Percentiles rank a stretch among this genome's conserved stretches.
These are phyloP conservation scores for Ectropis grisescens DNA, from an alignment of 1,140 invertebrate species.

Conservation along the genomic window DNA sequence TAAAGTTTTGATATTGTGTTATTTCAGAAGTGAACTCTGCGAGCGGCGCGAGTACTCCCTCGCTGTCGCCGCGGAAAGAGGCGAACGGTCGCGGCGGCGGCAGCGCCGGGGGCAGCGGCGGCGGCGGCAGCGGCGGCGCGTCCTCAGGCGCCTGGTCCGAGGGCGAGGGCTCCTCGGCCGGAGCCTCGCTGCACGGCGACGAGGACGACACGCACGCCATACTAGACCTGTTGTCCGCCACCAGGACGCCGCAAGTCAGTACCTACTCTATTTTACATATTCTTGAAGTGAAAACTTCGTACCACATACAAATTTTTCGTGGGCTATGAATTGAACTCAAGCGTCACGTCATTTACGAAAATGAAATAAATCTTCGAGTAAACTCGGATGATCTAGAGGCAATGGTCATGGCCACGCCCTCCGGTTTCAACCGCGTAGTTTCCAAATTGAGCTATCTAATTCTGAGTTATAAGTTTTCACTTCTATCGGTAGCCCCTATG, in stretches of 20 bases:
- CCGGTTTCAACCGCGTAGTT: no score
- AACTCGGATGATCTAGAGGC: no score
- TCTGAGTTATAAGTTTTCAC: no score
- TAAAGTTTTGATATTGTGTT: no score
- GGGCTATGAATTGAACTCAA: no score
- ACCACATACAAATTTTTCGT: no score
- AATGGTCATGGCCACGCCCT: no score
- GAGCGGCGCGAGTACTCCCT: slow-evolving; percentile 67
- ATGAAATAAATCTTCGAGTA: no score
- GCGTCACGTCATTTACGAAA: no score
- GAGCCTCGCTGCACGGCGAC: slow-evolving; percentile 75
- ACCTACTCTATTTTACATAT: not conserved
- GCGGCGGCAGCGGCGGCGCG: slow-evolving; percentile 57
- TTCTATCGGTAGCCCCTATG: no score
- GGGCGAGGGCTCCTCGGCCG: slow-evolving; percentile 77
- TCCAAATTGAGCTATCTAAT: no score
- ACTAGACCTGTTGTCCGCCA: slow-evolving; percentile 79
- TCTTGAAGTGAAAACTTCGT: no score
- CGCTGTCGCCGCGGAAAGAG: slow-evolving; percentile 73
- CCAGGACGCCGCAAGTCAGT: slow-evolving; percentile 76
- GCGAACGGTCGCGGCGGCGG: slow-evolving; percentile 65
- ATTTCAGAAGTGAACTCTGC: slow-evolving; percentile 51
- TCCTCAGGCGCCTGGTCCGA: slow-evolving; percentile 78
- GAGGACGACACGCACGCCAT: slow-evolving; percentile 76
- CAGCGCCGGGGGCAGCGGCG: slow-evolving; percentile 47